Percentiles rank a stretch among this genome's conserved stretches.
These are phyloP conservation scores for Ibidorhyncha struthersii DNA, from an alignment of 2,113 vertebrate species.

Conservation along the genomic window DNA sequence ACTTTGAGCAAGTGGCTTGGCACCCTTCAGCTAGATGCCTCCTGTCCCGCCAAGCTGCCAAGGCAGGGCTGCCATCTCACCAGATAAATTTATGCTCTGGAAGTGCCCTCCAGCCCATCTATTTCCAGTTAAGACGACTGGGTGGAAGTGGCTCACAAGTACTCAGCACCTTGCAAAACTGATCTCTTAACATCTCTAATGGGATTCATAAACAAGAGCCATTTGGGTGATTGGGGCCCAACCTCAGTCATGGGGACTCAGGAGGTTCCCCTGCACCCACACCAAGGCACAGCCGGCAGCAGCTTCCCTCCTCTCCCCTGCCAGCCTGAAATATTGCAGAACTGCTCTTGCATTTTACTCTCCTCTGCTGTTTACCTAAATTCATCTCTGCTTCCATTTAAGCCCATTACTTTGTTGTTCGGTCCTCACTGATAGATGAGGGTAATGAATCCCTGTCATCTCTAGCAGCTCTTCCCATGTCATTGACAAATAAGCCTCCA, in stretches of 20 bases:
- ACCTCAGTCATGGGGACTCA: neutral
- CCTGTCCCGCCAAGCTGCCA: neutral
- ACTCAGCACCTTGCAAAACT: neutral
- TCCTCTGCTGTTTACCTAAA: slow-evolving; percentile 22
- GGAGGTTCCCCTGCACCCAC: neutral
- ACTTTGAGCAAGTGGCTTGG: neutral
- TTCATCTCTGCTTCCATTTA: slow-evolving; percentile 12
- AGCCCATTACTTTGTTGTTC: slow-evolving; percentile 46
- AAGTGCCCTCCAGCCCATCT: neutral
- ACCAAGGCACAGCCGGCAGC: neutral
- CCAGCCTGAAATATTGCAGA: neutral
- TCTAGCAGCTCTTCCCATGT: neutral
- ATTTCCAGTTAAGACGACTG: neutral
- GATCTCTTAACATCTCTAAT: neutral
- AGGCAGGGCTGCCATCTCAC: neutral
- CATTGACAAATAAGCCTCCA: neutral
- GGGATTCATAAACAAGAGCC: neutral
- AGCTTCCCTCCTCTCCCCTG: neutral
- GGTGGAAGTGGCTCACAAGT: neutral
- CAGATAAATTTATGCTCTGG: neutral
- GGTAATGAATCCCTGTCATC: slow-evolving; percentile 34
- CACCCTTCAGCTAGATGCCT: neutral
- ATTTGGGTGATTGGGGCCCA: neutral
- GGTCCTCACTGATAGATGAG: neutral
- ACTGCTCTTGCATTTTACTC: neutral